Evolutionary conservation across 2,797 vertebrate species (phyloP).

Genomic region (Phoxinus dragarum): DNA sequence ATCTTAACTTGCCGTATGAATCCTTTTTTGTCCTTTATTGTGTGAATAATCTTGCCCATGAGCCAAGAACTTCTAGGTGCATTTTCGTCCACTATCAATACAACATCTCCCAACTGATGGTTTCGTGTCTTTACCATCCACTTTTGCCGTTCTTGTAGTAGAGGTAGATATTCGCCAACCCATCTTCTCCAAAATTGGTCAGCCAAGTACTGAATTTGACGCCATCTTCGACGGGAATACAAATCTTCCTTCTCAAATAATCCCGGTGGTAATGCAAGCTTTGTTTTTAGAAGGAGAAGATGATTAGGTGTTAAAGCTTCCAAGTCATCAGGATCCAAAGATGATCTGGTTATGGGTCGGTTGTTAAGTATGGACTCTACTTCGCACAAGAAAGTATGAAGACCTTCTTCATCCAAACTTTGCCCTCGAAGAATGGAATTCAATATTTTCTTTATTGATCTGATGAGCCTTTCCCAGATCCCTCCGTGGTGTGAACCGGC

Average conservation of each 20-base stretch:
- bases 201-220: not conserved
- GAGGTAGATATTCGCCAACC: not conserved
- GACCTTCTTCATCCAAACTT: too few relatives aligned
- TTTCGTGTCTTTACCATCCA: not conserved
- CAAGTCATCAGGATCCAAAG: too few relatives aligned
- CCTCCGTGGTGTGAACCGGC: not conserved
- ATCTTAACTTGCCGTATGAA: not conserved
- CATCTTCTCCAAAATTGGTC: not conserved
- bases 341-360: too few relatives aligned
- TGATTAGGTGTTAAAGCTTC: too few relatives aligned
- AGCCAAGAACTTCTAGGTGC: constrained; percentile 4
- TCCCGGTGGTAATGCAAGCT: too few relatives aligned
- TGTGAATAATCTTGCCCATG: not conserved
- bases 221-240: not conserved
- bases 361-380: too few relatives aligned
- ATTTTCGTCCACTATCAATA: constrained; percentile 6
- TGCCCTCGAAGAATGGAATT: too few relatives aligned
- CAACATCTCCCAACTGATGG: constrained; percentile 2
- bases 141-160: constrained; percentile 1
- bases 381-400: too few relatives aligned
- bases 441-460: constrained; percentile 20
- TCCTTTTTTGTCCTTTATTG: not conserved
- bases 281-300: too few relatives aligned
- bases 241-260: too few relatives aligned
- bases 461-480: constrained; percentile 1